Evolutionary conservation across 2,888 invertebrate species (phyloP).

Genomic region (Campoplex capitator): DNA sequence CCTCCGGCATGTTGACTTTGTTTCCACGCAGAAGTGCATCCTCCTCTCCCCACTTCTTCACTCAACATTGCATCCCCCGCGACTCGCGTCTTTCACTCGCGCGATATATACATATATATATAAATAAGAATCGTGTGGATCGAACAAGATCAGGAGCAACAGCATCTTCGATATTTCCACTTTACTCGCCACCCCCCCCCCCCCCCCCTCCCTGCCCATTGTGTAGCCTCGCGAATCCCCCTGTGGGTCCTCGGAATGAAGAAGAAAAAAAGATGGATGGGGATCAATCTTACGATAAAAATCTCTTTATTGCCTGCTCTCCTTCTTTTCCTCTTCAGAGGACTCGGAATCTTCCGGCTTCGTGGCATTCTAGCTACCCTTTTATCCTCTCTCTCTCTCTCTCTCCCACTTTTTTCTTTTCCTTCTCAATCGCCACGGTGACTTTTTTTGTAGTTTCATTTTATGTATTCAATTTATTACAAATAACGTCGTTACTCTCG

Average conservation of each 20-base stretch:
- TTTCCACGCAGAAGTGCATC: constrained; percentile 72
- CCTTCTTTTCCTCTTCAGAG: constrained; percentile 15
- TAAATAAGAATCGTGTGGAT: constrained; percentile 19
- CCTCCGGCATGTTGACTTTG: constrained; percentile 79
- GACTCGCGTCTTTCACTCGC: constrained; percentile 16
- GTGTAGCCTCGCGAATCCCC: constrained; percentile 32
- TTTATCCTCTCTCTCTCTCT: background rate
- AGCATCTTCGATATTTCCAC: constrained; percentile 46
- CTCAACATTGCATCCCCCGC: constrained; percentile 34
- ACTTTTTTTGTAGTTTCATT: background rate
- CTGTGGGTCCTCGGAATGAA: constrained; percentile 31
- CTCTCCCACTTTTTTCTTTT: background rate
- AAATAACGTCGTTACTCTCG: constrained; percentile 53
- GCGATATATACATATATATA: constrained; percentile 19
- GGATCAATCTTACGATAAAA: constrained; percentile 67
- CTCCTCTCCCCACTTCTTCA: constrained; percentile 48
- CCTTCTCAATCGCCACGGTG: background rate
- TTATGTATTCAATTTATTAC: constrained; percentile 36
- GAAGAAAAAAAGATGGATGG: constrained; percentile 62
- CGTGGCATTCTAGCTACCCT: background rate
- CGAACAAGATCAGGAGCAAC: constrained; percentile 53
- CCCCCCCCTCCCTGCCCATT: background rate
- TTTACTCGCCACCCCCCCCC: constrained; percentile 4
- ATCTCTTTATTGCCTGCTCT: constrained; percentile 47
- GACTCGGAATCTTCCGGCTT: constrained; percentile 47